These are phyloP conservation scores for Eulemur rufifrons DNA, from an alignment of 2,113 vertebrate genomes.

Conservation along the genomic window DNA sequence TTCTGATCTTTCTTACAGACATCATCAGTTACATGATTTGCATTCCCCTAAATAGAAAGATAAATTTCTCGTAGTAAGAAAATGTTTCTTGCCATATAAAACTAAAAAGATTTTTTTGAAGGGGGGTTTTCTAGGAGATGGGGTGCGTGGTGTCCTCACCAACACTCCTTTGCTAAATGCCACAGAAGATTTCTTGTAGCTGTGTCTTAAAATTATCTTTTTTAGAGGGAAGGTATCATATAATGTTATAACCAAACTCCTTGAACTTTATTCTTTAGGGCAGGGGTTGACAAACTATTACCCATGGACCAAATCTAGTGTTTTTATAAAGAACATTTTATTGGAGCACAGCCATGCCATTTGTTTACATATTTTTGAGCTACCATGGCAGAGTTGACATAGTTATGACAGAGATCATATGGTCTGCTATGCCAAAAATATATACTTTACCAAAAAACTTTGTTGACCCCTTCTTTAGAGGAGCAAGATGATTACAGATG, in stretches of 20 bases:
- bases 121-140: background rate
- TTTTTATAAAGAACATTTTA: constrained; percentile 9
- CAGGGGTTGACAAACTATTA: background rate
- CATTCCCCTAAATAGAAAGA: background rate
- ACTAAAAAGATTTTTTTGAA: background rate
- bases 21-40: background rate
- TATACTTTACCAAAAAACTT: background rate
- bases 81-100: background rate
- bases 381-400: background rate
- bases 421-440: background rate
- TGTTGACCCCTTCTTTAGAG: background rate
- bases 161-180: background rate
- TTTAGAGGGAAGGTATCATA: background rate
- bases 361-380: background rate
- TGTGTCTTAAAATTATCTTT: background rate
- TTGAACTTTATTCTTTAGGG: background rate
- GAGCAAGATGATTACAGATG: background rate
- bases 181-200: background rate
- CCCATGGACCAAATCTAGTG: background rate
- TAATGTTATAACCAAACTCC: background rate
- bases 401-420: background rate
- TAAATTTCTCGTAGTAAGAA: background rate
- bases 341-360: background rate
- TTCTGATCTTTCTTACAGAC: background rate
- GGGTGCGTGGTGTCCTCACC: background rate